Percentiles rank a stretch among this genome's conserved stretches.
Conservation (phyloP, 2,888 invertebrate species). For the Elysia crispata region DNA sequence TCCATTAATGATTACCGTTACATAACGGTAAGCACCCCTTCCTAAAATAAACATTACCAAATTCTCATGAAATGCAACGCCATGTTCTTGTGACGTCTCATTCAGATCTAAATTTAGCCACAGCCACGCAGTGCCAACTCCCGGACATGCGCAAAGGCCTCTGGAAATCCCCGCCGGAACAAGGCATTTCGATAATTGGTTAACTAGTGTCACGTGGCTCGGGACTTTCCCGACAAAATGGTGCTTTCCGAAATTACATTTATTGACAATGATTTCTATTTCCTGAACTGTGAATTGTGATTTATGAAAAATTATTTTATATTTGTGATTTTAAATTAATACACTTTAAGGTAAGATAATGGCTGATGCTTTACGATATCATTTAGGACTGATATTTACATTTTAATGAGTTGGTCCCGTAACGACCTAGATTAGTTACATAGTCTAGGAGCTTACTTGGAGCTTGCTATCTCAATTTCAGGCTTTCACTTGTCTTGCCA, state of each 20-base stretch:
- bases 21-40: conserved; percentile 33
- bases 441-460: not conserved
- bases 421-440: conserved; percentile 42
- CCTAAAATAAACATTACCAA: conserved; percentile 13
- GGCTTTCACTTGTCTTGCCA: conserved; percentile 20
- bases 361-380: not conserved
- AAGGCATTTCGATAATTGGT: conserved; percentile 39
- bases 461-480: not conserved
- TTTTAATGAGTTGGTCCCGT: conserved; percentile 42
- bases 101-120: conserved; percentile 34
- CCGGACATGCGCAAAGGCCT: conserved; percentile 43
- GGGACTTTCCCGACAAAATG: conserved; percentile 54
- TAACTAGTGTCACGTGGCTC: conserved; percentile 47
- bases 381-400: not conserved
- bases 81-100: not conserved
- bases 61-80: not conserved
- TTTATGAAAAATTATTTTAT: not conserved
- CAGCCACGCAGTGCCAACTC: not conserved
- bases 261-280: conserved; percentile 19
- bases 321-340: not conserved
- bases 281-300: conserved; percentile 6
- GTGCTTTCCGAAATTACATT: conserved; percentile 52
- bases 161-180: conserved; percentile 54
- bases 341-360: not conserved
- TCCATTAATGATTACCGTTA: not conserved